Percentiles rank a stretch among this genome's conserved stretches.
Conservation (phyloP, 2,797 vertebrate genomes). For the Tarsius wallacei region DNA sequence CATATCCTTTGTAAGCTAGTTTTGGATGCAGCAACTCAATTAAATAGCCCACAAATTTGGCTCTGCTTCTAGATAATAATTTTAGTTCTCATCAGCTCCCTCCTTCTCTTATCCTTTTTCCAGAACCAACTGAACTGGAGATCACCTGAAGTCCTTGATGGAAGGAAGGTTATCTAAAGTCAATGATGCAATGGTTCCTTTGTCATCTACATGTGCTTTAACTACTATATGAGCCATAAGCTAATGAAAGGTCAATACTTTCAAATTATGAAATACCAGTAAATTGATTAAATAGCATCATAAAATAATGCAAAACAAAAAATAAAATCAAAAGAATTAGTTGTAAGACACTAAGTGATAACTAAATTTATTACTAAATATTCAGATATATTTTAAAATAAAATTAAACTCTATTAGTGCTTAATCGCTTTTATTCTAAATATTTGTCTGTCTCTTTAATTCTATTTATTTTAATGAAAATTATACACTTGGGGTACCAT, state of each 20-base stretch:
- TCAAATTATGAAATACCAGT: neutral
- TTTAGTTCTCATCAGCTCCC: neutral
- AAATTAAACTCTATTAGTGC: neutral
- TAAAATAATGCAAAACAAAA: neutral
- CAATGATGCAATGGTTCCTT: neutral
- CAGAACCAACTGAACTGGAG: neutral
- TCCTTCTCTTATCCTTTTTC: neutral
- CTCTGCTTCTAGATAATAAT: neutral
- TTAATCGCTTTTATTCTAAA: neutral
- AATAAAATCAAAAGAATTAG: neutral
- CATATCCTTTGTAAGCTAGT: neutral
- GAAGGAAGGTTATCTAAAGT: neutral
- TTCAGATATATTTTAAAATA: neutral
- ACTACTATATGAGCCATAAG: neutral
- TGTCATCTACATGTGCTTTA: neutral
- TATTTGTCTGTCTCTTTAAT: neutral
- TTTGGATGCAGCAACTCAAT: neutral
- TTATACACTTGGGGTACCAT: neutral
- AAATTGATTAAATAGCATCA: neutral
- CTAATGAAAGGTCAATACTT: neutral
- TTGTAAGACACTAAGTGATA: neutral
- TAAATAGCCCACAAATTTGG: neutral
- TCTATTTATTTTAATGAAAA: conserved; percentile 10
- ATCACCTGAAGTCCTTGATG: neutral
- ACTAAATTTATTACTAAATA: neutral